Evolutionary conservation across 2,888 invertebrate genomes (phyloP).

Genomic region (Cephus rjabovi): DNA sequence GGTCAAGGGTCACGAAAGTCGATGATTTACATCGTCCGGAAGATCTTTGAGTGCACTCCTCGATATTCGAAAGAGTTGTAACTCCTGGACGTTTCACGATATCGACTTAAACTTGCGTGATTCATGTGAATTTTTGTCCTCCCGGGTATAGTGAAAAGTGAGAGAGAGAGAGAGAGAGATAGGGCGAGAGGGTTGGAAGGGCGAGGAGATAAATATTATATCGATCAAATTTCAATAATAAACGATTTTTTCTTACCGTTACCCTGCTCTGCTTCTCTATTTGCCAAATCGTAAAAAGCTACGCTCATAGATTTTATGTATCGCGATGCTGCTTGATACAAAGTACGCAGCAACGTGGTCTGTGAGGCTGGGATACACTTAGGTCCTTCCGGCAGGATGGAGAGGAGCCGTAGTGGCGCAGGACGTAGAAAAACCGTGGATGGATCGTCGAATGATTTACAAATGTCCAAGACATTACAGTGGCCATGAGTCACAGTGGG

Average conservation of each 20-base stretch:
- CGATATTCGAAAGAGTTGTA: not conserved
- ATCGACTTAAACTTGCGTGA: not conserved
- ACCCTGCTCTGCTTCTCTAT: not conserved
- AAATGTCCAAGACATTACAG: not conserved
- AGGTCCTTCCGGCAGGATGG: not conserved
- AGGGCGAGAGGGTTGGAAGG: not conserved
- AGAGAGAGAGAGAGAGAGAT: not conserved
- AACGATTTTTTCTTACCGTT: not conserved
- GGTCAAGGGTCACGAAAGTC: not conserved
- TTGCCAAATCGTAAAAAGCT: not conserved
- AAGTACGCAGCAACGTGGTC: not conserved
- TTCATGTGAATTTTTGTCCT: not conserved
- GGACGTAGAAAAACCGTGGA: not conserved
- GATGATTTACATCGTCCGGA: not conserved
- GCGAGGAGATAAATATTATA: not conserved
- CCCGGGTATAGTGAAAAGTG: not conserved
- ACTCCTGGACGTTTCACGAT: not conserved
- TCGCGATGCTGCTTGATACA: not conserved
- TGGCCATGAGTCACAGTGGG: not conserved
- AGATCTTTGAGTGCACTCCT: not conserved
- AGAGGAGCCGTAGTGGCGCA: not conserved
- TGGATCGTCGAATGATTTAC: not conserved
- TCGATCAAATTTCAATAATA: not conserved
- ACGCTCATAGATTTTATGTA: not conserved
- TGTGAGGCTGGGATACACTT: not conserved